Evolutionary conservation across 2,888 invertebrate species (phyloP).

Genomic region (Prostheceraeus crozeri): DNA sequence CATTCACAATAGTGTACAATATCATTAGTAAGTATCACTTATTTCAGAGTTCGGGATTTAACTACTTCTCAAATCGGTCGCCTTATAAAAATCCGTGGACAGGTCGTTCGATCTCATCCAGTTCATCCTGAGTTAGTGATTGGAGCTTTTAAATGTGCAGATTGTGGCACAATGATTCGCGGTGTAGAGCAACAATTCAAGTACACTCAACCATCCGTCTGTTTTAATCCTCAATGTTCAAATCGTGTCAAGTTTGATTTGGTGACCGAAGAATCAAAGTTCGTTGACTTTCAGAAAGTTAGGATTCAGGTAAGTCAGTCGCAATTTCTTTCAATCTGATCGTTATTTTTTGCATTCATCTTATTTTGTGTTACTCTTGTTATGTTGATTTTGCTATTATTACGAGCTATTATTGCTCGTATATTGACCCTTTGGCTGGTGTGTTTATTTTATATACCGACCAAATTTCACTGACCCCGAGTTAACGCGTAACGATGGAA

Average conservation of each 20-base stretch:
- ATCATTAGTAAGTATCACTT: too few relatives aligned
- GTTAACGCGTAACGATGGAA: too few relatives aligned
- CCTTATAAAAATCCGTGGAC: conserved; percentile 80
- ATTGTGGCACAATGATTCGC: conserved; percentile 73
- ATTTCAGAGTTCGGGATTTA: conserved; percentile 30
- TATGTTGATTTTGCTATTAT: too few relatives aligned
- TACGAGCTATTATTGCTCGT: too few relatives aligned
- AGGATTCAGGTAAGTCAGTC: too few relatives aligned
- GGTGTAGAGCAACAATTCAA: conserved; percentile 97
- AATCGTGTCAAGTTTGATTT: conserved; percentile 81
- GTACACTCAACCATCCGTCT: conserved; percentile 78
- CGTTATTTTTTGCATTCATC: too few relatives aligned
- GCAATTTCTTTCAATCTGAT: too few relatives aligned
- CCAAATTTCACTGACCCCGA: too few relatives aligned
- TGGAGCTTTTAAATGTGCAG: conserved; percentile 81
- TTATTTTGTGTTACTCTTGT: too few relatives aligned
- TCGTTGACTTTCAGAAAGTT: conserved; percentile 96
- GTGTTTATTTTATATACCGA: too few relatives aligned
- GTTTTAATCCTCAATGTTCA: conserved; percentile 86
- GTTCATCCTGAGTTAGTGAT: conserved; percentile 89
- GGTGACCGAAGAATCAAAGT: conserved; percentile 82
- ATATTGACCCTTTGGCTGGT: too few relatives aligned
- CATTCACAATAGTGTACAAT: too few relatives aligned
- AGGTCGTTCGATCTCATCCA: conserved; percentile 87
- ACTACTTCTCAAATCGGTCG: conserved; percentile 66